Percentiles rank a stretch among this genome's conserved stretches.
phyloP scores from a whole-genome alignment of 2,113 vertebrate species.

The Cinclus cinclus region DNA sequence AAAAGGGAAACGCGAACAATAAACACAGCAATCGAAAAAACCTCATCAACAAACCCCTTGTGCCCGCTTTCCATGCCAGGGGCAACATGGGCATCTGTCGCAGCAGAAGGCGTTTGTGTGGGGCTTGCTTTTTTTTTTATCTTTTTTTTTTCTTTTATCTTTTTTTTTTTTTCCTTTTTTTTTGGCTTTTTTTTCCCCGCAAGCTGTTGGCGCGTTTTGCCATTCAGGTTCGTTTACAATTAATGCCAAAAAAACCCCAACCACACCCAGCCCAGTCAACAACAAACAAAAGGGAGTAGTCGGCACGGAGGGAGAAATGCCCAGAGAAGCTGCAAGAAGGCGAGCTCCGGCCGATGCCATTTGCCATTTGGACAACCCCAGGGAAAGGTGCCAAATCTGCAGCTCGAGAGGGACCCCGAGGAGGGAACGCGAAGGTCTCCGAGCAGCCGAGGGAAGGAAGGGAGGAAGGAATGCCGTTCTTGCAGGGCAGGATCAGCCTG shows the following conservation, averaged over 20 bases:
- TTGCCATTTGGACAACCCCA: constrained; percentile 66
- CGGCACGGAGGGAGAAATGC: constrained; percentile 69
- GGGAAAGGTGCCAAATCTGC: constrained; percentile 72
- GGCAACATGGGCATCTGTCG: constrained; percentile 78
- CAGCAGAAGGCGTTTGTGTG: constrained; percentile 70
- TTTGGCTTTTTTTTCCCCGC: background rate
- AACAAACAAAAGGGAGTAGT: constrained; percentile 78
- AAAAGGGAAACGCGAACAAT: constrained; percentile 67
- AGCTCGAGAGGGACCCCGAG: constrained; percentile 45
- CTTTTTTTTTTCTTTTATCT: background rate
- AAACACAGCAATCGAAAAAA: constrained; percentile 66
- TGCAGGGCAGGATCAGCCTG: constrained; percentile 48
- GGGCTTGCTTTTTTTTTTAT: constrained; percentile 6
- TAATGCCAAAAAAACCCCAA: constrained; percentile 59
- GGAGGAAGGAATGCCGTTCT: constrained; percentile 43
- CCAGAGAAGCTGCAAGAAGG: constrained; percentile 66
- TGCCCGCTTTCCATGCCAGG: constrained; percentile 73
- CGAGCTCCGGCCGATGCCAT: constrained; percentile 65
- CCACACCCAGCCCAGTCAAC: constrained; percentile 73
- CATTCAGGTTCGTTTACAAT: constrained; percentile 76
- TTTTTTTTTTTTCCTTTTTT: background rate
- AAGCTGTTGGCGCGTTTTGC: constrained; percentile 71
- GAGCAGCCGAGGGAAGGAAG: constrained; percentile 35
- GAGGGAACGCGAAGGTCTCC: constrained; percentile 48
- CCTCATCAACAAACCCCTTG: constrained; percentile 62